Percentiles rank a stretch among this genome's conserved stretches.
phyloP scores from a whole-genome alignment of 2,888 invertebrate genomes.

The Tubulanus polymorphus region DNA sequence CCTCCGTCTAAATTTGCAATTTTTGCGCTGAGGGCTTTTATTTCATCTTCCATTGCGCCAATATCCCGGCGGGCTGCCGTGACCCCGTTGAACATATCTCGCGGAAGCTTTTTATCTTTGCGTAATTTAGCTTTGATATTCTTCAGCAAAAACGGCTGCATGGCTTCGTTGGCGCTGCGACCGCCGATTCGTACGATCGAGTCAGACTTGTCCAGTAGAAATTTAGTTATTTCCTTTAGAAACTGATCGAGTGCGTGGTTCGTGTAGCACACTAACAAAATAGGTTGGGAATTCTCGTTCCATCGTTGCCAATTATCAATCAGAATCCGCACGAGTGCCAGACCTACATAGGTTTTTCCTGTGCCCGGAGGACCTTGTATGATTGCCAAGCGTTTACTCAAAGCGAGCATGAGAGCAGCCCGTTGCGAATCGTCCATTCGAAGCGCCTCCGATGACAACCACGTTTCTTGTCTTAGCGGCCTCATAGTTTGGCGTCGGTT shows the following conservation, averaged over 20 bases:
- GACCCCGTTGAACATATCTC: not conserved
- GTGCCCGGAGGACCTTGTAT: conserved; percentile 35
- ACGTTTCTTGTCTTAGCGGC: conserved; percentile 10
- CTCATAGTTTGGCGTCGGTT: no score
- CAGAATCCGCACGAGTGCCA: conserved; percentile 56
- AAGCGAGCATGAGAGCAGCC: conserved; percentile 26
- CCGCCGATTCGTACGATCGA: conserved; percentile 67
- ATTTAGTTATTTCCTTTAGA: conserved; percentile 58
- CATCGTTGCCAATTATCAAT: conserved; percentile 57
- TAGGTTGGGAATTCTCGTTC: conserved; percentile 53
- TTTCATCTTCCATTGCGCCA: not conserved
- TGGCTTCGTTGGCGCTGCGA: conserved; percentile 60
- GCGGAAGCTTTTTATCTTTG: not conserved
- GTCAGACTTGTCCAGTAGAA: conserved; percentile 1
- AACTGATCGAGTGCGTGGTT: conserved; percentile 87
- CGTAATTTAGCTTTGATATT: conserved; percentile 2
- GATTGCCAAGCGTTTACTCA: conserved; percentile 26
- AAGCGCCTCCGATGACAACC: conserved; percentile 25
- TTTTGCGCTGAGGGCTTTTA: not conserved
- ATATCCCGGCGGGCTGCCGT: not conserved
- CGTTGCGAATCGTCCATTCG: conserved; percentile 29
- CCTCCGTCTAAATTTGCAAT: not conserved
- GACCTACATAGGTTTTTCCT: conserved; percentile 30
- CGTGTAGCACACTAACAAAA: conserved; percentile 76
- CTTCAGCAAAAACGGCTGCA: conserved; percentile 12